phyloP scores from a whole-genome alignment of 2,113 vertebrate genomes.

The Corythoichthys intestinalis region DNA sequence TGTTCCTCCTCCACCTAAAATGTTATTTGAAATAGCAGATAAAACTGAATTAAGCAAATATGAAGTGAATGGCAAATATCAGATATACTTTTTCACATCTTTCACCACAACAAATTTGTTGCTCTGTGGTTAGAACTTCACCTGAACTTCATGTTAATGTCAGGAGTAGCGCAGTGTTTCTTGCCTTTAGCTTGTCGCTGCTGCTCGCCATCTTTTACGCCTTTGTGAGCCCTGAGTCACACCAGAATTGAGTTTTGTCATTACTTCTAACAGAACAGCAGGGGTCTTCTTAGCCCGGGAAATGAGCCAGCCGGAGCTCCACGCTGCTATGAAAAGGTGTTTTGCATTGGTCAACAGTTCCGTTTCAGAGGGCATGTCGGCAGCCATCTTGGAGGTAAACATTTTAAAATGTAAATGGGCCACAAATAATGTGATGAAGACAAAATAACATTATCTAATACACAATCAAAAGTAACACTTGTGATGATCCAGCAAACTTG shows the following conservation, averaged over 20 bases:
- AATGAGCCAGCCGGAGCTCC: constrained; percentile 81
- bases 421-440: neutral
- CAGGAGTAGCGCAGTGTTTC: constrained; percentile 30
- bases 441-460: neutral
- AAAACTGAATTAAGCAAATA: constrained; percentile 14
- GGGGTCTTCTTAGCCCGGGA: constrained; percentile 82
- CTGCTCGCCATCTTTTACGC: constrained; percentile 55
- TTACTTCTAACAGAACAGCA: constrained; percentile 64
- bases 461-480: constrained; percentile 2
- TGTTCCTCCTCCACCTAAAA: neutral
- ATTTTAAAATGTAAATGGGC: constrained; percentile 14
- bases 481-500: constrained; percentile 28
- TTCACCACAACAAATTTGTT: constrained; percentile 19
- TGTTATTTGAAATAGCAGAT: constrained; percentile 6
- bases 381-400: constrained; percentile 89
- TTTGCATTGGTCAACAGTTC: constrained; percentile 91
- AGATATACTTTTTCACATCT: neutral
- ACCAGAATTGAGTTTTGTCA: constrained; percentile 34
- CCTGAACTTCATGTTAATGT: constrained; percentile 38
- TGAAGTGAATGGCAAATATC: constrained; percentile 25
- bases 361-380: constrained; percentile 92
- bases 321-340: constrained; percentile 76
- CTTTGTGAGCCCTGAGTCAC: constrained; percentile 50
- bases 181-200: constrained; percentile 44
- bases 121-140: constrained; percentile 36